These are phyloP conservation scores for Aspidiotus destructor DNA, from an alignment of 2,888 invertebrate genomes.

Conservation along the genomic window DNA sequence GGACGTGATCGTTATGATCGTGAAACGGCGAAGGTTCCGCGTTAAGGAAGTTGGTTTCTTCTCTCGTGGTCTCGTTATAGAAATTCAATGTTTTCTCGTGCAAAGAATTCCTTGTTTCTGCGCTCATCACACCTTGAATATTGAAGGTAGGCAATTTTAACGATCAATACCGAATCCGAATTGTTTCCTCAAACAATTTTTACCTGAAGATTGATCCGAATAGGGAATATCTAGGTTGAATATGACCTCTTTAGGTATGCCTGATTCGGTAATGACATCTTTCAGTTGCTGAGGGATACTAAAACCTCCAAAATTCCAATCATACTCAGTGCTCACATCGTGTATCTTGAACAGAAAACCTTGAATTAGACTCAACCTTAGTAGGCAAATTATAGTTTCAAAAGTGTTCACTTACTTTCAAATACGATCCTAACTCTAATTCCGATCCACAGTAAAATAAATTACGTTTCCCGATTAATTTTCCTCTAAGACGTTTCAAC, in stretches of 20 bases:
- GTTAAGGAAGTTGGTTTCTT: not conserved
- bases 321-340: conserved; percentile 8
- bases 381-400: not conserved
- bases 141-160: not conserved
- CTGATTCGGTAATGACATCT: conserved; percentile 3
- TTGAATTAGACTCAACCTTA: not conserved
- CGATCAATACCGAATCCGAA: not conserved
- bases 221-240: conserved; percentile 19
- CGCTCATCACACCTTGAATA: conserved; percentile 12
- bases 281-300: conserved; percentile 9
- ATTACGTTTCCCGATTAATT: conserved; percentile 73
- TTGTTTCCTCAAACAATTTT: not conserved
- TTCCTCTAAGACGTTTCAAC: conserved; percentile 61
- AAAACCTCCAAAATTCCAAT: conserved; percentile 26
- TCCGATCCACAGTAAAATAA: conserved; percentile 61
- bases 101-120: conserved; percentile 13
- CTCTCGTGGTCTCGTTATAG: conserved; percentile 13
- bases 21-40: not conserved
- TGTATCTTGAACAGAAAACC: conserved; percentile 11
- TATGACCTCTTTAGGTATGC: conserved; percentile 16
- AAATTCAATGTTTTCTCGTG: conserved; percentile 16
- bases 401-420: conserved; percentile 34
- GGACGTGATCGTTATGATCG: conserved; percentile 18
- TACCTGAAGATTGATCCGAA: conserved; percentile 17
- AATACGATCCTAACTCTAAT: conserved; percentile 34